A percentile compares a stretch with the other conserved stretches of the same genome.
phyloP scores from a whole-genome alignment of 1,140 invertebrate genomes.

The Teleogryllus occipitalis region DNA sequence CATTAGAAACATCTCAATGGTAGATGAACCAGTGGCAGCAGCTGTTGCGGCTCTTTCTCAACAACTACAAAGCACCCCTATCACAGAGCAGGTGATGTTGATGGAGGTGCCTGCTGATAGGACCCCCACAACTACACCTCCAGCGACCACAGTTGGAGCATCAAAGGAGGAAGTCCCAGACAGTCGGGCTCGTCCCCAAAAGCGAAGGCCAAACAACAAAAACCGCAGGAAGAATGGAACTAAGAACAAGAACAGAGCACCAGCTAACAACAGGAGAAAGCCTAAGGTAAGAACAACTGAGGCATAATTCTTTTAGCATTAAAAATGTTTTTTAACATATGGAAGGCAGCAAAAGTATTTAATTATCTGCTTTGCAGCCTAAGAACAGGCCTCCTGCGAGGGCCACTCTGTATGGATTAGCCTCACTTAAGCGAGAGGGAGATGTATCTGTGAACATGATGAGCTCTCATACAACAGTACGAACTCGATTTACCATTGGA shows the following conservation, averaged over 20 bases:
- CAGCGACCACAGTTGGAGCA: neutral
- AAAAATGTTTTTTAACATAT: no score
- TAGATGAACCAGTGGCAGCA: neutral
- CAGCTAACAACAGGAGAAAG: neutral
- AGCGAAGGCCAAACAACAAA: neutral
- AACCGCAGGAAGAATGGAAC: slow-evolving; percentile 6
- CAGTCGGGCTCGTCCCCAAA: slow-evolving; percentile 6
- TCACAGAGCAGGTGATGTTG: neutral
- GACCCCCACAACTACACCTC: neutral
- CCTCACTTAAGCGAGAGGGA: slow-evolving; percentile 61
- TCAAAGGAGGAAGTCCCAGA: neutral
- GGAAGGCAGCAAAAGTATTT: neutral
- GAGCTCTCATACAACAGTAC: slow-evolving; percentile 67
- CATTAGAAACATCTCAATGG: neutral
- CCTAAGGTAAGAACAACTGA: neutral
- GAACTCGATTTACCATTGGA: slow-evolving; percentile 68
- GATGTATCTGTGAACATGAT: slow-evolving; percentile 71
- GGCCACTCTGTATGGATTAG: slow-evolving; percentile 68
- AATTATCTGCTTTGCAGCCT: neutral
- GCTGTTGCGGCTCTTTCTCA: neutral
- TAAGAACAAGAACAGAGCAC: neutral
- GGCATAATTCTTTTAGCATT: no score
- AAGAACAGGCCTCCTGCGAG: slow-evolving; percentile 44
- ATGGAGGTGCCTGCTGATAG: neutral
- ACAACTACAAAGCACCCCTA: neutral